phyloP scores from a whole-genome alignment of 1,140 invertebrate genomes.

The Lordiphosa mommai region DNA sequence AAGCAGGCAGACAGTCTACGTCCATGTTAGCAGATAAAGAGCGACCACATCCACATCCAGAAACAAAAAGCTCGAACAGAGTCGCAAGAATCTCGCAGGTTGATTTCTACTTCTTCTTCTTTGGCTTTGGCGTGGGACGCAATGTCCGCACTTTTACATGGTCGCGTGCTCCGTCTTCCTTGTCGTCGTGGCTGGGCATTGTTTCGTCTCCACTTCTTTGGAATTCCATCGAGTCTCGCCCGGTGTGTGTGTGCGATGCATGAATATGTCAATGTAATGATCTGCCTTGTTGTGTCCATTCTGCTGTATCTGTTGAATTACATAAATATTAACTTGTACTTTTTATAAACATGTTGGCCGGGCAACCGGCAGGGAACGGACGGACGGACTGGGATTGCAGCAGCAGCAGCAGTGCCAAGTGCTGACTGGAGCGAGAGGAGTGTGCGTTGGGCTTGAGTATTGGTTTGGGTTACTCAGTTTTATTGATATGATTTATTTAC shows the following conservation, averaged over 20 bases:
- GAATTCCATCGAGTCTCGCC: background rate
- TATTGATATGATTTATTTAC: constrained; percentile 70
- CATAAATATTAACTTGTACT: constrained; percentile 77
- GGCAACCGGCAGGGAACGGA: constrained; percentile 7
- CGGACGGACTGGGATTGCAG: constrained; percentile 7
- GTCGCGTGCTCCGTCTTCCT: constrained; percentile 40
- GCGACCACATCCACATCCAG: constrained; percentile 41
- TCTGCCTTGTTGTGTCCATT: constrained; percentile 34
- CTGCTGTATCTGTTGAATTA: constrained; percentile 58
- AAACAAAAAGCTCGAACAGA: constrained; percentile 13
- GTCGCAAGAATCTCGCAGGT: constrained; percentile 11
- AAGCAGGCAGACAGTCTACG: constrained; percentile 39
- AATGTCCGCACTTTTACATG: constrained; percentile 14
- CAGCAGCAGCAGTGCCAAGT: constrained; percentile 5
- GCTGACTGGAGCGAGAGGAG: background rate
- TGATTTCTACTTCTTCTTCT: too few relatives aligned
- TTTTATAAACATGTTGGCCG: constrained; percentile 69
- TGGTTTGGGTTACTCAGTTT: constrained; percentile 20
- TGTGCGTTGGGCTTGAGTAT: constrained; percentile 15
- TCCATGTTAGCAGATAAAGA: constrained; percentile 53
- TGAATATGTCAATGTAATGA: constrained; percentile 77
- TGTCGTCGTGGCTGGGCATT: constrained; percentile 9
- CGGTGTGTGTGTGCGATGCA: constrained; percentile 21
- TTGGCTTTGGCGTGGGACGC: constrained; percentile 36
- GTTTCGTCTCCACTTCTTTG: constrained; percentile 4